Evolutionary conservation across 2,113 vertebrate genomes (phyloP).

Genomic region (Pachycephala philippinensis): DNA sequence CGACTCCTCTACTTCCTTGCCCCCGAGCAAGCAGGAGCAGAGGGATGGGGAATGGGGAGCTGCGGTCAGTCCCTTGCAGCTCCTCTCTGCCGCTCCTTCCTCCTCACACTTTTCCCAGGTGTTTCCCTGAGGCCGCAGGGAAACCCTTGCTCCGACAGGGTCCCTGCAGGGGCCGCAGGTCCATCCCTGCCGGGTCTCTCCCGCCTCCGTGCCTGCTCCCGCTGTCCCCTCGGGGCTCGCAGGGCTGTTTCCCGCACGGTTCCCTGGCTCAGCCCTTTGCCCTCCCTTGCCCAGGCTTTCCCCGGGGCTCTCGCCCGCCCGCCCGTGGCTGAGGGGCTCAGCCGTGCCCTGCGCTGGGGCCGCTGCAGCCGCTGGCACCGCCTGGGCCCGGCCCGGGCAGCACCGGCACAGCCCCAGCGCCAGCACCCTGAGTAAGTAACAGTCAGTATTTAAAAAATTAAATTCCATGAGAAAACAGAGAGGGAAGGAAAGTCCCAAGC

Average conservation of each 20-base stretch:
- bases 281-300: not conserved
- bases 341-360: not conserved
- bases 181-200: not conserved
- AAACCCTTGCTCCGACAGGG: fast-evolving
- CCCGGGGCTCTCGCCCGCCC: not conserved
- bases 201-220: not conserved
- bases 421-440: not conserved
- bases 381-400: not conserved
- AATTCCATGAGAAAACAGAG: not conserved
- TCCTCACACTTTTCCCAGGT: not conserved
- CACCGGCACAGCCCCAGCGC: fast-evolving
- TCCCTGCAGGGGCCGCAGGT: not conserved
- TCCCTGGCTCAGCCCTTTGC: not conserved
- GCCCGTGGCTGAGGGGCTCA: not conserved
- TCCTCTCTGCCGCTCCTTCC: not conserved
- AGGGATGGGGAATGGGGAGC: fast-evolving
- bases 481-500: fast-evolving
- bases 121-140: fast-evolving
- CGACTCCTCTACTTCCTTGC: too few relatives aligned
- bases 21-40: not conserved
- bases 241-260: not conserved
- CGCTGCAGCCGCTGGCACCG: not conserved
- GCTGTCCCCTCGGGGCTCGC: not conserved
- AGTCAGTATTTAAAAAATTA: not conserved
- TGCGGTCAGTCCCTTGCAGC: fast-evolving